A percentile compares a stretch with the other conserved stretches of the same genome.
These are phyloP conservation scores for Mesocricetus auratus DNA, from an alignment of 2,113 vertebrate genomes.

Conservation along the genomic window DNA sequence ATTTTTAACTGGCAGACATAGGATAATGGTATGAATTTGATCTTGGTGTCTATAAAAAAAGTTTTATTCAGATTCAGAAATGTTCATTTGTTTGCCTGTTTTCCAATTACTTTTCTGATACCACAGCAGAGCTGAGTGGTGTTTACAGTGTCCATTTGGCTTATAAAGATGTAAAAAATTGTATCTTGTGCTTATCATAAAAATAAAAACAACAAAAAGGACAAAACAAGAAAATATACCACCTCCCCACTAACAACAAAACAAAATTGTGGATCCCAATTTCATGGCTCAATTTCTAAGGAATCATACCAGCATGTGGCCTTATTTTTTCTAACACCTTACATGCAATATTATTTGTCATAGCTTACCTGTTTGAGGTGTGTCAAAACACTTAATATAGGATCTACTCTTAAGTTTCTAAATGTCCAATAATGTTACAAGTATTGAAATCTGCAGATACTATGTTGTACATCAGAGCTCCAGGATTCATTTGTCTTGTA, in stretches of 20 bases:
- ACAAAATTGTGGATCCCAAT: neutral
- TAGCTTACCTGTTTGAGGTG: neutral
- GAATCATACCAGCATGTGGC: neutral
- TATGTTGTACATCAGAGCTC: neutral
- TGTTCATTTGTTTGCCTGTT: neutral
- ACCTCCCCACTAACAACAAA: neutral
- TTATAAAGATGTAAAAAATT: neutral
- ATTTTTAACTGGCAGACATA: neutral
- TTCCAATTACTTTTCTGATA: neutral
- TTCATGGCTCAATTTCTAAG: constrained; percentile 1
- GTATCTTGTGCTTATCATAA: neutral
- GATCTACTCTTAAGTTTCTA: neutral
- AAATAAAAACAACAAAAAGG: neutral
- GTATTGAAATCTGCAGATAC: neutral
- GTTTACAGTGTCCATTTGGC: neutral
- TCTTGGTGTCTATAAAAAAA: constrained; percentile 29
- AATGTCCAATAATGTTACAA: neutral
- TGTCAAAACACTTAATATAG: neutral
- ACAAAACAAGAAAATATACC: neutral
- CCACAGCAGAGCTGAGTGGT: neutral
- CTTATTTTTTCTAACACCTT: constrained; percentile 8
- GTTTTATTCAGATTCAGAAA: constrained; percentile 6
- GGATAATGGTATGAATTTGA: constrained; percentile 49
- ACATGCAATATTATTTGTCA: constrained; percentile 32
- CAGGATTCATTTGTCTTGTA: neutral